phyloP scores from a whole-genome alignment of 2,888 invertebrate genomes.

The Drosophila neoperkinsi region DNA sequence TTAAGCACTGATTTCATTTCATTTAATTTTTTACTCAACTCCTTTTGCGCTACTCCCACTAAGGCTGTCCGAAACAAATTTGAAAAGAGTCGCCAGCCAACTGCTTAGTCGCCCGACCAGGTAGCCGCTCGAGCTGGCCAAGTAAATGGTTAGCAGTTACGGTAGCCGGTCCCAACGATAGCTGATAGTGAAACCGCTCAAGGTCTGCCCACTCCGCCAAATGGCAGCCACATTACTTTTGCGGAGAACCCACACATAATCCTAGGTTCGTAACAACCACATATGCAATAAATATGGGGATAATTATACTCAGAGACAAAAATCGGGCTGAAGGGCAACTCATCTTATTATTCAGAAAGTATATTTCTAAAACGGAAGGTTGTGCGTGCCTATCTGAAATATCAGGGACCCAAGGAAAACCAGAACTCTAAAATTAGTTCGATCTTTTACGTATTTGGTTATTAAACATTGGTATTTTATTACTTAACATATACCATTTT shows the following conservation, averaged over 20 bases:
- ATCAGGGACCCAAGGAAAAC: not conserved
- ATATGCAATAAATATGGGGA: slow-evolving; percentile 22
- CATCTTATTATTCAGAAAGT: not conserved
- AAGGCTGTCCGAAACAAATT: slow-evolving; percentile 26
- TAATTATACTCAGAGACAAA: slow-evolving; percentile 4
- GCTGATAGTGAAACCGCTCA: slow-evolving; percentile 44
- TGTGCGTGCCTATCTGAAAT: fast-evolving
- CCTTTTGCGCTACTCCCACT: slow-evolving; percentile 49
- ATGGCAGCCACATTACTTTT: not conserved
- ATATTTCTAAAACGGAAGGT: not conserved
- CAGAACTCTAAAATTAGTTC: too few species aligned
- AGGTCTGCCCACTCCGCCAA: slow-evolving; percentile 22
- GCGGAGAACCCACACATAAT: not conserved
- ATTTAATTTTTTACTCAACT: slow-evolving; percentile 20
- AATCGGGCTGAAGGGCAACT: not conserved
- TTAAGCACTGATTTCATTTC: slow-evolving; percentile 37
- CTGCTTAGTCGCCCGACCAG: slow-evolving; percentile 56
- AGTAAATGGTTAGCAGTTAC: slow-evolving; percentile 35
- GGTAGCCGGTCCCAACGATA: slow-evolving; percentile 12
- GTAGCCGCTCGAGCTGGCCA: slow-evolving; percentile 21
- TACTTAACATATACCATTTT: too few species aligned
- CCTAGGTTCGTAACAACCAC: not conserved
- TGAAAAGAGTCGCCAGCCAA: slow-evolving; percentile 31
- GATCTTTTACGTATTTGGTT: not conserved
- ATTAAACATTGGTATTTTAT: not conserved